Conservation (phyloP, 1,140 invertebrate species). For the Dinoponera quadriceps region DNA sequence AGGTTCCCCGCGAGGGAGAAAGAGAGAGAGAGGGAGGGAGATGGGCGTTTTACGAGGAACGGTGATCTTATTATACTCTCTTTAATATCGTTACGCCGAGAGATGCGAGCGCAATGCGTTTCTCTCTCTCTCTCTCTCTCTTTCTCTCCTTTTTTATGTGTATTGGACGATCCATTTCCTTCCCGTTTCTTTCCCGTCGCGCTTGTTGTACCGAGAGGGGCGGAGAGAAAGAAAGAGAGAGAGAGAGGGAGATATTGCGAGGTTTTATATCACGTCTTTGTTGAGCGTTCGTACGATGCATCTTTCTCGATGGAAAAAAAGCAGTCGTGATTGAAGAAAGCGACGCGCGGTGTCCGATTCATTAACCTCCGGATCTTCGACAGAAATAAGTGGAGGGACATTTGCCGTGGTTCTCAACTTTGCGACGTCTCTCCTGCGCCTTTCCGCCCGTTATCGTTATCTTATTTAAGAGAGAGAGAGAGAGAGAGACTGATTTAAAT, state of each 20-base stretch:
- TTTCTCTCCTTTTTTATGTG: too few species aligned
- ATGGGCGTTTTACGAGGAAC: neutral
- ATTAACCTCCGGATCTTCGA: slow-evolving; percentile 50
- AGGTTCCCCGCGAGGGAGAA: neutral
- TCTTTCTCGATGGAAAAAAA: slow-evolving; percentile 55
- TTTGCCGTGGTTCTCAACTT: slow-evolving; percentile 51
- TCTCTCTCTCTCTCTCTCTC: too few species aligned
- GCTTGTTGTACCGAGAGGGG: neutral
- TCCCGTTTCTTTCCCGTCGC: neutral
- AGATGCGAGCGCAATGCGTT: neutral
- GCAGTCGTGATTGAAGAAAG: slow-evolving; percentile 47
- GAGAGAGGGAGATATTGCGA: neutral
- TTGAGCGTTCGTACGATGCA: slow-evolving; percentile 42
- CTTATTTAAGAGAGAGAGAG: neutral
- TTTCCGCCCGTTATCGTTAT: neutral
- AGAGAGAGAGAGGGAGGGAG: slow-evolving; percentile 5
- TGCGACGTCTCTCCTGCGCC: neutral
- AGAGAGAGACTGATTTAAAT: neutral
- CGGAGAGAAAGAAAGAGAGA: too few species aligned
- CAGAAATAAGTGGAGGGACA: slow-evolving; percentile 39
- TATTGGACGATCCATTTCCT: slow-evolving; percentile 17
- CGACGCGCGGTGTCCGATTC: slow-evolving; percentile 45
- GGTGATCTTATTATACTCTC: slow-evolving; percentile 25
- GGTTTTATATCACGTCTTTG: slow-evolving; percentile 45
- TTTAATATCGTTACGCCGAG: slow-evolving; percentile 8